These are phyloP conservation scores for Rotaria sp. DNA, from an alignment of 2,888 invertebrate genomes.

Conservation along the genomic window DNA sequence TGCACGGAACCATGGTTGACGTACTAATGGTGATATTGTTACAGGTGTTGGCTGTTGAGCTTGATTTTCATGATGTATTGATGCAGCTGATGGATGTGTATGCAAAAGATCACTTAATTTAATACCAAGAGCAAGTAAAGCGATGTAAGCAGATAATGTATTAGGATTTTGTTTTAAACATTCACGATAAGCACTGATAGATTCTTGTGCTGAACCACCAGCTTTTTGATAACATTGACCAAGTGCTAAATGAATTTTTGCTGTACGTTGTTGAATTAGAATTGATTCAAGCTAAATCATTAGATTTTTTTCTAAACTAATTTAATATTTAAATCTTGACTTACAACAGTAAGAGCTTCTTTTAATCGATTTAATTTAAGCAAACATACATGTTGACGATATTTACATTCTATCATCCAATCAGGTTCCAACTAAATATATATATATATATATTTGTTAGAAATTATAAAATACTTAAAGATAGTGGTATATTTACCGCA, in stretches of 20 bases:
- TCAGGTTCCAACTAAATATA: background rate
- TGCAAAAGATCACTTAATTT: slow-evolving; percentile 50
- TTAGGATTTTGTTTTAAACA: slow-evolving; percentile 69
- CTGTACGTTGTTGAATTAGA: slow-evolving; percentile 64
- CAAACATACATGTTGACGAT: slow-evolving; percentile 8
- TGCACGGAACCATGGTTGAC: background rate
- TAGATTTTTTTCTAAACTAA: background rate
- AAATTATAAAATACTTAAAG: too few species aligned
- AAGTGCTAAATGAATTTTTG: slow-evolving; percentile 70
- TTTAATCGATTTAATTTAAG: background rate
- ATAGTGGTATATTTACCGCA: background rate
- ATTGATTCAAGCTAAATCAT: slow-evolving; percentile 57
- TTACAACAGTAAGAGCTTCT: background rate
- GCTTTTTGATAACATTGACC: slow-evolving; percentile 67
- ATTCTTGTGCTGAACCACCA: slow-evolving; percentile 65
- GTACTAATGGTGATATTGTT: slow-evolving; percentile 47
- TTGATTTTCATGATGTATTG: background rate
- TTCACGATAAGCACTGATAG: slow-evolving; percentile 70
- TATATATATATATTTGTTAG: too few species aligned
- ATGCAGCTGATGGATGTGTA: background rate
- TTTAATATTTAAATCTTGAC: background rate
- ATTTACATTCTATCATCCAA: background rate
- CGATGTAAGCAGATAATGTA: slow-evolving; percentile 69
- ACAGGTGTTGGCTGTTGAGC: slow-evolving; percentile 62
- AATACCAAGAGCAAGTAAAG: slow-evolving; percentile 66